Base-by-base conservation (phyloP, 2,113 vertebrate genomes). In the Oncorhynchus kisutch region DNA sequence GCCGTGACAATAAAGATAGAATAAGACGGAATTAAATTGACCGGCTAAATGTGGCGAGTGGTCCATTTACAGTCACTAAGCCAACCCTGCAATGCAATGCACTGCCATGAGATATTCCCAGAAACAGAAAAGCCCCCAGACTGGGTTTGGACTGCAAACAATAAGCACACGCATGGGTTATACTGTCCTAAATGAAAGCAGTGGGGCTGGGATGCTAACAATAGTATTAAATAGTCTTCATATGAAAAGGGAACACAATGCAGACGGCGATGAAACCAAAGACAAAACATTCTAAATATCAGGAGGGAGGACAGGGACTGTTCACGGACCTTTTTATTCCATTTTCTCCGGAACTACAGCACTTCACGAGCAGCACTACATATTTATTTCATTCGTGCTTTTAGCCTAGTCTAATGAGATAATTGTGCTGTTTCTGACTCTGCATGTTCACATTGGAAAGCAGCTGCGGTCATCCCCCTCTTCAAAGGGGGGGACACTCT, bases 141-240 rank as follows among this genome's bases (percentile, higher is more conserved):
- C 76, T 34, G 4, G 3, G 71, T 76, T 71, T 84, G 70, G 76
- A 85, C 67, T 67, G 73, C 5, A 72, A 78, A 62, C 31, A 51
- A 77, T 24, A 64, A 22, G 20, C 60, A 34, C 54, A 82, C 90
- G 88, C 85, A 88, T 87, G 82, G 82, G 77, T 84, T 84, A 80
- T 73, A 79, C 87, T 88, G 74, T 78, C 51, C 66, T 27, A 29
- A 76, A 73, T 67, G 71, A 62, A 78, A 72, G 27, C 74, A 54
- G 71, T 74, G 71, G 86, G 90, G 88, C 87, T 90, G 88, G 22
- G 62, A n/a, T 64, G 13, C 66, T n/a, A 81, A 82, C 83, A 85
- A 90, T 87, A 82, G 87, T 80, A 88, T 68, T 51, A 73, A 74
- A 39, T 51, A 66, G 39, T 78, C 49, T 18, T 7, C 16, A 24